phyloP scores from a whole-genome alignment of 2,888 invertebrate species.

The Chromoteleia sp. region DNA sequence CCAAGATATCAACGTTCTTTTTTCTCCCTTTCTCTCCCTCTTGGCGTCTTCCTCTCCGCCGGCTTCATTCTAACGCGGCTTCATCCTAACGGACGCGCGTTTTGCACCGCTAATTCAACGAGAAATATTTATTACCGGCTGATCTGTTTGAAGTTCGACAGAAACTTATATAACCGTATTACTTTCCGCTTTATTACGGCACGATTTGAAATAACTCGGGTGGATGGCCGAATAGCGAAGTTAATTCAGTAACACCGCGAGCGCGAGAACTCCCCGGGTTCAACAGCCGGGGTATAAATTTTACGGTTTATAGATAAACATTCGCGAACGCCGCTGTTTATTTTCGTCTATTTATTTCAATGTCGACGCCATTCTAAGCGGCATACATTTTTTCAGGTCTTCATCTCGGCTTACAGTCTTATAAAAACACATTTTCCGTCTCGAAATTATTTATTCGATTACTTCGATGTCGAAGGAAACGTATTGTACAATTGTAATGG shows the following conservation, averaged over 20 bases:
- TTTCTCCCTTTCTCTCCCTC: conserved; percentile 7
- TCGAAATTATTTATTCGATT: too few relatives aligned
- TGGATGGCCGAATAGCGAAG: conserved; percentile 61
- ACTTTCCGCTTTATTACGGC: conserved; percentile 60
- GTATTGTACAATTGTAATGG: too few relatives aligned
- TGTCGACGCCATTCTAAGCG: conserved; percentile 25
- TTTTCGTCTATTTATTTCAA: conserved; percentile 58
- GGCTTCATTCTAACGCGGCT: background rate
- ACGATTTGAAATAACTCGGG: conserved; percentile 64
- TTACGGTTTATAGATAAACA: conserved; percentile 62
- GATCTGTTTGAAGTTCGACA: conserved; percentile 60
- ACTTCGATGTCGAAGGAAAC: too few relatives aligned
- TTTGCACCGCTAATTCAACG: conserved; percentile 43
- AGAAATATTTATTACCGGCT: conserved; percentile 48
- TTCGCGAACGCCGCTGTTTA: conserved; percentile 45
- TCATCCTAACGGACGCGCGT: background rate
- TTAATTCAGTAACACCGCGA: conserved; percentile 61
- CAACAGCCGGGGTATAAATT: conserved; percentile 58
- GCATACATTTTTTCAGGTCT: background rate
- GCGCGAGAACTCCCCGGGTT: conserved; percentile 36
- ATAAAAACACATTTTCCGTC: too few relatives aligned
- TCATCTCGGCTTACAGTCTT: background rate
- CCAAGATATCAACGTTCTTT: conserved; percentile 7
- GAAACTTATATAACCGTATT: conserved; percentile 64
- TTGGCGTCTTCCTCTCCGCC: too few relatives aligned